Evolutionary conservation across 2,113 vertebrate genomes (phyloP).

Genomic region (Micronycteris hirsuta): DNA sequence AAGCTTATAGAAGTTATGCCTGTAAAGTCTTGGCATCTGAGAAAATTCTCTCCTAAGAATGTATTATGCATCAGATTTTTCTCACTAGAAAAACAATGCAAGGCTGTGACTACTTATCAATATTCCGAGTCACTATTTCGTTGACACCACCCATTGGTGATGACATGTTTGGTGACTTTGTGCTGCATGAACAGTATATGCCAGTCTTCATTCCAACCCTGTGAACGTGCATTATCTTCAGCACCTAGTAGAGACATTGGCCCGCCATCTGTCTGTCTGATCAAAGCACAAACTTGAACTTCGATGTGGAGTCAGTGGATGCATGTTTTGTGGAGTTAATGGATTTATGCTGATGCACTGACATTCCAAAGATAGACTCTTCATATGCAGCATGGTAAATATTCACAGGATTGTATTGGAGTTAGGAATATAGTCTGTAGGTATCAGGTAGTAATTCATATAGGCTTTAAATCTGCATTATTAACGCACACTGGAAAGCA

Average conservation of each 20-base stretch:
- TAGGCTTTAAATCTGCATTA: neutral
- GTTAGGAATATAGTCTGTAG: neutral
- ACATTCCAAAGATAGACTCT: neutral
- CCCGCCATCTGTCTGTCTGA: constrained; percentile 45
- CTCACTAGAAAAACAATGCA: constrained; percentile 66
- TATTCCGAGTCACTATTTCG: constrained; percentile 62
- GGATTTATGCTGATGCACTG: neutral
- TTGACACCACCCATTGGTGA: constrained; percentile 31
- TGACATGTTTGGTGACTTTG: constrained; percentile 49
- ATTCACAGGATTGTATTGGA: neutral
- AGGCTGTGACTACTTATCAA: constrained; percentile 49
- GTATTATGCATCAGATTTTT: constrained; percentile 70
- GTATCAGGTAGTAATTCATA: neutral
- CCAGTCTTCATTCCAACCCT: constrained; percentile 8
- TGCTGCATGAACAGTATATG: neutral
- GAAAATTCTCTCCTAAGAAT: constrained; percentile 69
- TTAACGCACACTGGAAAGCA: neutral
- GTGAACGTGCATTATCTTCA: neutral
- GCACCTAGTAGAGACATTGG: neutral
- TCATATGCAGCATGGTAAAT: neutral
- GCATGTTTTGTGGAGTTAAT: neutral
- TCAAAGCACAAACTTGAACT: constrained; percentile 23
- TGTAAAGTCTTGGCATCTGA: constrained; percentile 71
- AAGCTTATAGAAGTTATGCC: constrained; percentile 70
- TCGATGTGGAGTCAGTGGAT: neutral